Evolutionary conservation across 2,888 invertebrate species (phyloP), one percentile per base, ranked within the genome.

Genomic region (Cybosia mesomella): DNA sequence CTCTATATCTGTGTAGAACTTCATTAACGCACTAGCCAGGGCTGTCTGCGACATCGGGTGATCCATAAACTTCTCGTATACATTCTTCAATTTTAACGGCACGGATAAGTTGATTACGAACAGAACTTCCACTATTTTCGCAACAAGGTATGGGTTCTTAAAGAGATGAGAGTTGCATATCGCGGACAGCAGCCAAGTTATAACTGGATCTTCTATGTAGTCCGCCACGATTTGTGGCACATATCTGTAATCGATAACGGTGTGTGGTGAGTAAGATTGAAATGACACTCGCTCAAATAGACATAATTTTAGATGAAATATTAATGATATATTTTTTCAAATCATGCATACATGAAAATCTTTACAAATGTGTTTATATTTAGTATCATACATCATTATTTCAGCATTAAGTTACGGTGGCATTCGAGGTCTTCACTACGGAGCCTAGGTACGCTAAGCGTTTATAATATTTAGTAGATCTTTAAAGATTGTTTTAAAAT

Each of bases 1-100:
- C 95, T 99, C 99, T 67, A 99, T 98, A 85, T 99, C 99, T 82
- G 99, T 98, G 93, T 99, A 99, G 95, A 99, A 99, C 92, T 98
- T 98, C 98, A 99, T 99, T 54, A 99, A 95, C 22, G 98, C 97
- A 79, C 98, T 97, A 0, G 99, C 98, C 71, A 99, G 95, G 70
- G 96, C 96, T 4, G 97, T 97, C 83, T 97, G 97, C 0, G 94
- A 94, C 89, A 94, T 88, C 65, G 97, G 97, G 89, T 99, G 98
- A 77, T 97, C 96, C 97, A 99, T 98, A 82, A 99, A 96, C 89
- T 97, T 96, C 71, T 96, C 95, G 85, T 97, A 97, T 11, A 98
- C 95, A 62, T 95, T 95, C 84, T 96, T 94, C 28, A 94, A 75
- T 67, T 95, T 94, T 64, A 94, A 83, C 10, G 93, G 93, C 67